Evolutionary conservation across 1,140 invertebrate species (phyloP).

Genomic region (Pachypeltis micranthus): DNA sequence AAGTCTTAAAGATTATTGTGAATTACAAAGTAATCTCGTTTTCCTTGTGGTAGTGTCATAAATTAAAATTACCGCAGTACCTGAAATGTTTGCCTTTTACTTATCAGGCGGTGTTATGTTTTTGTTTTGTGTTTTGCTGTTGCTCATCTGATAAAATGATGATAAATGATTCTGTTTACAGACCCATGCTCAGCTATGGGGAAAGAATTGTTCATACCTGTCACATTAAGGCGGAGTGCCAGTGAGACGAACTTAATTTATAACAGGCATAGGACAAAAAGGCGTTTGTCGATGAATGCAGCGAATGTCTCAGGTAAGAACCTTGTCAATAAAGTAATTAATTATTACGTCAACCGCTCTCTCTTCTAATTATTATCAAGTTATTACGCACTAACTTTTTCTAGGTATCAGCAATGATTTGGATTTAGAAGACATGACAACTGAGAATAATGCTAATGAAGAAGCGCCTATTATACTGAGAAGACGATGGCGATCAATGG

Average conservation of each 20-base stretch:
- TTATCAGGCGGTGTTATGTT: too few species aligned
- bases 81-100: too few species aligned
- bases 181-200: neutral
- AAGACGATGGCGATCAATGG: conserved; percentile 24
- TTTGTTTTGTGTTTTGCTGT: too few species aligned
- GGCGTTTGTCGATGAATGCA: neutral
- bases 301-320: neutral
- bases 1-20: too few species aligned
- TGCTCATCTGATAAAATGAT: too few species aligned
- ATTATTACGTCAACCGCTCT: neutral
- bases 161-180: conserved; percentile 12
- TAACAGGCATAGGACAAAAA: neutral
- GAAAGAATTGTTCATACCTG: conserved; percentile 7
- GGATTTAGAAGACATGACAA: conserved; percentile 8
- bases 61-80: too few species aligned
- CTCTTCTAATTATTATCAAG: neutral
- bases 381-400: neutral
- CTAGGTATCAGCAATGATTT: neutral
- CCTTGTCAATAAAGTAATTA: neutral
- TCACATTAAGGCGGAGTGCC: conserved; percentile 34
- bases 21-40: too few species aligned
- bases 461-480: neutral
- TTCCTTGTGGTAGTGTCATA: too few species aligned
- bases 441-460: neutral
- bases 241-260: conserved; percentile 35